Evolutionary conservation across 2,797 vertebrate species (phyloP).

Genomic region (Cercopithecus hamlyni): DNA sequence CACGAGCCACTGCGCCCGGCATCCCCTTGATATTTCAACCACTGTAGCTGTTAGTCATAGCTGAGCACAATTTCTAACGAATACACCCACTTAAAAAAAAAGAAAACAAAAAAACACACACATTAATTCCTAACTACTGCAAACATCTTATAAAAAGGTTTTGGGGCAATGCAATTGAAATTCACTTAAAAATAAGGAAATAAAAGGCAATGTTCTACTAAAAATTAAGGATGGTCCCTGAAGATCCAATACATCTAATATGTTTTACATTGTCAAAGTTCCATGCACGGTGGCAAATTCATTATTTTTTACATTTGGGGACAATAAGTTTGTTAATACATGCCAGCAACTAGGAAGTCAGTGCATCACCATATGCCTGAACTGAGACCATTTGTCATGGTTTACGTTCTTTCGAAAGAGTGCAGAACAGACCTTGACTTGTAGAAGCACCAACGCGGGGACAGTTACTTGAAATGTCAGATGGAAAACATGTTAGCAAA

Average conservation of each 20-base stretch:
- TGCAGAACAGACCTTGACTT: conserved; percentile 38
- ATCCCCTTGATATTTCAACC: not conserved
- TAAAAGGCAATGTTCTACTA: conserved; percentile 53
- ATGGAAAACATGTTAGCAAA: conserved; percentile 52
- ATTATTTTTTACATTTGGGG: conserved; percentile 63
- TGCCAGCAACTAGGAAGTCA: conserved; percentile 42
- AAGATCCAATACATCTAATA: not conserved
- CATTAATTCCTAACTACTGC: not conserved
- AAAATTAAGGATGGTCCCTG: conserved; percentile 32
- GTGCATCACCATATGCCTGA: conserved; percentile 19
- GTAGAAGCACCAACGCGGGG: conserved; percentile 28
- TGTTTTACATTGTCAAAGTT: conserved; percentile 24
- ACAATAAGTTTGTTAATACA: conserved; percentile 43
- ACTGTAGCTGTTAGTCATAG: not conserved
- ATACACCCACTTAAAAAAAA: not conserved
- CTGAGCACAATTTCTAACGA: not conserved
- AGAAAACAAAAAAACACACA: not conserved
- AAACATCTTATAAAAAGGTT: not conserved
- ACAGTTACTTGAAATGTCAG: conserved; percentile 61
- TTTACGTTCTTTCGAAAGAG: conserved; percentile 46
- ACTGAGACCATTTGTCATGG: conserved; percentile 55
- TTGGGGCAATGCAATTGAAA: conserved; percentile 21
- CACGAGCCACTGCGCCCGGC: too few species aligned
- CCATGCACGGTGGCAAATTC: not conserved
- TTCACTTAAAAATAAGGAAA: conserved; percentile 44